A percentile compares a stretch with the other conserved stretches of the same genome.
phyloP scores from a whole-genome alignment of 2,797 vertebrate species.

The Protonibea diacanthus region DNA sequence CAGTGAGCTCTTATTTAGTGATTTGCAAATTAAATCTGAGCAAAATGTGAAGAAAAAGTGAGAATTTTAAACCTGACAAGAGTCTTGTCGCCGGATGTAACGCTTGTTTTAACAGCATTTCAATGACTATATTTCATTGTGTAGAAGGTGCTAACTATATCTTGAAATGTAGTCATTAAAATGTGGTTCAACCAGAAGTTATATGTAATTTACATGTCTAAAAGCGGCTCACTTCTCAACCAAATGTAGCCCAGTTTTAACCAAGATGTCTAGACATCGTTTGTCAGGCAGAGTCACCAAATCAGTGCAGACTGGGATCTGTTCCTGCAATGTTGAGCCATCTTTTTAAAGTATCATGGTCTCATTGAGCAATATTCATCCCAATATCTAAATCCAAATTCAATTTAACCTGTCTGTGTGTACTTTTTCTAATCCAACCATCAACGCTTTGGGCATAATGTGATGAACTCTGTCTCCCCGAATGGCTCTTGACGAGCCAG shows the following conservation, averaged over 20 bases:
- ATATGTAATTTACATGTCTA: neutral
- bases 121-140: neutral
- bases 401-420: neutral
- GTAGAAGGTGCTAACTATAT: neutral
- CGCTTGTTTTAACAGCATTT: neutral
- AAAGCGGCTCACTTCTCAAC: neutral
- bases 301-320: neutral
- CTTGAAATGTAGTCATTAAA: neutral
- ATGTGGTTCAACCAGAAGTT: neutral
- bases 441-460: slow-evolving; percentile 19
- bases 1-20: neutral
- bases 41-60: too few relatives aligned
- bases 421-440: slow-evolving; percentile 26
- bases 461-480: slow-evolving; percentile 31
- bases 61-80: neutral
- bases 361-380: neutral
- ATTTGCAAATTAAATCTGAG: neutral
- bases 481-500: slow-evolving; percentile 31
- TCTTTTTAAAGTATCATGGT: neutral
- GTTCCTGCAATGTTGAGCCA: neutral
- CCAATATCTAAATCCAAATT: neutral
- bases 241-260: neutral
- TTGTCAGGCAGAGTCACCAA: neutral
- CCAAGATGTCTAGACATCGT: neutral
- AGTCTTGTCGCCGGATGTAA: neutral